Evolutionary conservation across 2,113 vertebrate genomes (phyloP), one percentile per base, ranked within the genome.

Genomic region (Bubo bubo): DNA sequence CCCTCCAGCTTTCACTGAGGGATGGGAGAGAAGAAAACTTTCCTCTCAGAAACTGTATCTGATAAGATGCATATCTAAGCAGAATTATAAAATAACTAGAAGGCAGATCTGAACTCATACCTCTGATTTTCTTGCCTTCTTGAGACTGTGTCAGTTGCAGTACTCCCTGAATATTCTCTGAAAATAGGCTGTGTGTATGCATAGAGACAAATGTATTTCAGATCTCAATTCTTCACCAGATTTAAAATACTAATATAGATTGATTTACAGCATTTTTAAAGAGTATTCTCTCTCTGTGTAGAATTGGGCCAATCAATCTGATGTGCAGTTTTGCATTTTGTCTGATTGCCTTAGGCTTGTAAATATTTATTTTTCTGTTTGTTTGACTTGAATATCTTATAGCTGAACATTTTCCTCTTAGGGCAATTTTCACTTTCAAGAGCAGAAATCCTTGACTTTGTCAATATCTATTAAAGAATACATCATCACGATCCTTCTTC

Each of bases 341-440:
- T 79, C 73, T 92, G 52, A 72, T 76, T 89, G 86, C 93, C 64
- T 76, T 73, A 87, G 86, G 90, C 55, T 68, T 58, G 88, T 89
- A 91, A 94, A 93, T 84, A 91, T 92, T 90, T 92, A 60, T 87
- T 92, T 90, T 83, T 83, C 41, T 86, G 35, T 95, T 94, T 88
- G n/a, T 74, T 94, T 49, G 52, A 88, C 47, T 85, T 53, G 59
- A 88, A 73, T 96, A 63, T 86, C 41, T 53, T 79, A 43, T 15
- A 91, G 66, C 12, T 85, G 49, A 89, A 90, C 10, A 70, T 86
- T 91, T 88, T 94, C 16, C 50, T 95, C 60, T 92, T 62, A 81
- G 26, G 80, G 80, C 34, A 92, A 85, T 87, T 95, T 95, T 94
- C 56, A 94, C 72, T 95, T 93, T 81, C 50, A 76, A 89, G 56